Percentiles rank a stretch among this genome's conserved stretches.
Evolutionary conservation across 92 coral and sea anemone genomes (phyloP).

Genomic region (Metridium senile): DNA sequence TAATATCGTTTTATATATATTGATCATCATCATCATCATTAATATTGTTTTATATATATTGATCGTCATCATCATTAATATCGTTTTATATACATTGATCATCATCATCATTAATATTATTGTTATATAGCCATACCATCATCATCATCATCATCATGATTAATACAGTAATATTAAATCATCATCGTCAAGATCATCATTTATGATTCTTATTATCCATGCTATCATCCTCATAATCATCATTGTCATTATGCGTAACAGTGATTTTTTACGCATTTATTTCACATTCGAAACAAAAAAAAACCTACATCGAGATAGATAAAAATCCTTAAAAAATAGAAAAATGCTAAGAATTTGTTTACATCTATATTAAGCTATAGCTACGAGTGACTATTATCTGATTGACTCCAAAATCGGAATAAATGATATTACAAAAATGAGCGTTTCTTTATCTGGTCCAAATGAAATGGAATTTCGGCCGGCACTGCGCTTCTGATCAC

Average conservation of each 20-base stretch:
- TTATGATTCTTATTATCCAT: background rate
- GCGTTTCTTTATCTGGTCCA: background rate
- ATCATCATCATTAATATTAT: background rate
- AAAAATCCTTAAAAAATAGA: background rate
- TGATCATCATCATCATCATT: too few species aligned
- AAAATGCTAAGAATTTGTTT: background rate
- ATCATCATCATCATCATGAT: background rate
- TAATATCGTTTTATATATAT: too few species aligned
- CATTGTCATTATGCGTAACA: too few species aligned
- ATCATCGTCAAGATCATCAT: background rate
- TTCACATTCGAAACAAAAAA: too few species aligned
- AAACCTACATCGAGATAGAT: too few species aligned
- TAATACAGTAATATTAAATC: background rate
- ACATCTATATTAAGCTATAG: background rate
- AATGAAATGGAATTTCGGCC: constrained; percentile 20
- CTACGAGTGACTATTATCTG: background rate
- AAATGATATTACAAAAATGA: background rate
- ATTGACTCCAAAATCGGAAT: background rate
- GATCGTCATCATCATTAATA: background rate
- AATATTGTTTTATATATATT: too few species aligned
- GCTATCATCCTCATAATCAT: too few species aligned
- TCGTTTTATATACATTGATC: too few species aligned
- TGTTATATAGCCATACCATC: background rate
- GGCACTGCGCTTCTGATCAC: constrained; percentile 1
- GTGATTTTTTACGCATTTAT: too few species aligned